phyloP scores from a whole-genome alignment of 2,113 vertebrate species.

The Percopsis transmontana region DNA sequence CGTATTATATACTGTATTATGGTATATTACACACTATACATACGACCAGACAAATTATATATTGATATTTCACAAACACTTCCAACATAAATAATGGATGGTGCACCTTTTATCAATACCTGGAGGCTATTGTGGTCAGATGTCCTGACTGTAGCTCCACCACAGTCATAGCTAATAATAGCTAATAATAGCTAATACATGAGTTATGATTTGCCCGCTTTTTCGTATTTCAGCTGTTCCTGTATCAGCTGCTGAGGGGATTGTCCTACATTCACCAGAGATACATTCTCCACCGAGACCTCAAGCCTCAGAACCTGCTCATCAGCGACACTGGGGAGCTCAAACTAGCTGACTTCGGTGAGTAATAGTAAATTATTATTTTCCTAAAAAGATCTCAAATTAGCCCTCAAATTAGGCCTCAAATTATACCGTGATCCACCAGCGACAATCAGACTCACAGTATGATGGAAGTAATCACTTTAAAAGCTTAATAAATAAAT shows the following conservation, averaged over 20 bases:
- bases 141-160: too few relatives aligned
- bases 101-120: background rate
- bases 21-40: background rate
- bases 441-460: too few relatives aligned
- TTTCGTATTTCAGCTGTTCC: conserved; percentile 85
- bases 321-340: conserved; percentile 96
- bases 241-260: conserved; percentile 95
- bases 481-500: too few relatives aligned
- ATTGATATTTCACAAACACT: background rate
- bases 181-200: background rate
- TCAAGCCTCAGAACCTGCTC: conserved; percentile 97
- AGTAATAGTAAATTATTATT: conserved; percentile 41
- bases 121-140: too few relatives aligned
- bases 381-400: background rate
- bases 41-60: background rate
- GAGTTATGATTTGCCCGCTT: background rate
- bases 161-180: too few relatives aligned
- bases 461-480: too few relatives aligned
- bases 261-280: conserved; percentile 97
- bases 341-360: conserved; percentile 98
- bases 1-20: background rate
- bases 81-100: background rate
- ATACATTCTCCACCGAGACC: conserved; percentile 96
- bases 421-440: too few relatives aligned
- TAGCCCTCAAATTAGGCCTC: too few relatives aligned